Percentiles rank a stretch among this genome's conserved stretches.
Evolutionary conservation across 1,140 invertebrate species (phyloP).

Genomic region (Thalassaphorura encarpata): DNA sequence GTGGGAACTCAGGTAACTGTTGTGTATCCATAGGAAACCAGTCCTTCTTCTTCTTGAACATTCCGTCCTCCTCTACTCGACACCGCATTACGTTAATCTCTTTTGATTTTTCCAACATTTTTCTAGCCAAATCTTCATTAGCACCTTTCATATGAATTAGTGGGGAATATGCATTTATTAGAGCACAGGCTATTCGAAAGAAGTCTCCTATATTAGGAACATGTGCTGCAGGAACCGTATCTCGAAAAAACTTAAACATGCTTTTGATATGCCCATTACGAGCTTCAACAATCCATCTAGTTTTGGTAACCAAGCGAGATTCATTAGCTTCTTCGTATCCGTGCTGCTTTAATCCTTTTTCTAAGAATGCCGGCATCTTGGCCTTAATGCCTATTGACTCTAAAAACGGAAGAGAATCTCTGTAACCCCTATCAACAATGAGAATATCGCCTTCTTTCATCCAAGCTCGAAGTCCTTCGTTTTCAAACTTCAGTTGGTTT

Average conservation of each 20-base stretch:
- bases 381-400: not conserved
- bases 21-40: not conserved
- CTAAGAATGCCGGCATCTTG: not conserved
- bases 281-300: conserved; percentile 27
- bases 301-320: conserved; percentile 20
- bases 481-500: not conserved
- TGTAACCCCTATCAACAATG: conserved; percentile 13
- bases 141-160: not conserved
- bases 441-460: conserved; percentile 5
- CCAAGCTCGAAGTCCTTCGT: not conserved
- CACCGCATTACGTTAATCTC: not conserved
- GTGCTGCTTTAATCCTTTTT: conserved; percentile 7
- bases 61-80: not conserved
- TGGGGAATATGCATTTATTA: conserved; percentile 8
- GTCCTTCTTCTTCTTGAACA: not conserved
- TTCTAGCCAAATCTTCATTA: not conserved
- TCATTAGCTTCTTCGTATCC: conserved; percentile 6
- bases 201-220: conserved; percentile 8
- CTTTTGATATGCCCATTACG: conserved; percentile 27
- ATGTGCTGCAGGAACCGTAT: conserved; percentile 5
- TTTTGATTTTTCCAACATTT: not conserved
- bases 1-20: not conserved
- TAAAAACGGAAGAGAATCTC: not conserved
- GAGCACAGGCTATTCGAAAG: conserved; percentile 3
- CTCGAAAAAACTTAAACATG: conserved; percentile 22